These are phyloP conservation scores for Drosophila quinaria DNA, from an alignment of 2,888 invertebrate genomes.

Conservation along the genomic window DNA sequence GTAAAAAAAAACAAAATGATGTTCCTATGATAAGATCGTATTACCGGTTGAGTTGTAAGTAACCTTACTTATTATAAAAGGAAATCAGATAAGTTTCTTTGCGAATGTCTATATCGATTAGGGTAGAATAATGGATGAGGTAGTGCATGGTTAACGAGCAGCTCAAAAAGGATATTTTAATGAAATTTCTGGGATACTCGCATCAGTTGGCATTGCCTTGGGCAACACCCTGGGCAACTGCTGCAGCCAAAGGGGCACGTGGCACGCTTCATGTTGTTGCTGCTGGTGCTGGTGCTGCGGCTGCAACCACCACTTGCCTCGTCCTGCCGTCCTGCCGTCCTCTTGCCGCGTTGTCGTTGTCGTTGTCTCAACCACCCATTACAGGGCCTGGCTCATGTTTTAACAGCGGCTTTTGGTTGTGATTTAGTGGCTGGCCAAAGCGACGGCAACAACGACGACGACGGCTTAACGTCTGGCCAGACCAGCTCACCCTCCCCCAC, in stretches of 20 bases:
- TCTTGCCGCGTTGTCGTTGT: not conserved
- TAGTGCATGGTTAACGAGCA: constrained; percentile 35
- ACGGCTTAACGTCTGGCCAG: constrained; percentile 72
- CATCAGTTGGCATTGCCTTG: constrained; percentile 42
- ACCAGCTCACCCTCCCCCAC: constrained; percentile 36
- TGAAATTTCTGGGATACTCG: constrained; percentile 31
- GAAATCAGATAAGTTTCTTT: constrained; percentile 12
- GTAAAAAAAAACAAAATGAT: not conserved
- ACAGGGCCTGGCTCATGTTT: constrained; percentile 69
- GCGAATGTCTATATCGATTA: constrained; percentile 34
- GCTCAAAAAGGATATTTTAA: constrained; percentile 33
- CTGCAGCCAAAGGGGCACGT: constrained; percentile 3
- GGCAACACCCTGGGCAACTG: constrained; percentile 17
- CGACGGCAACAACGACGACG: constrained; percentile 35
- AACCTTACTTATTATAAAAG: not conserved
- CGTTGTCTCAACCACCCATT: constrained; percentile 58
- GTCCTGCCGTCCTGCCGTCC: not conserved
- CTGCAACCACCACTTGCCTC: constrained; percentile 52
- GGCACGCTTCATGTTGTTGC: constrained; percentile 32
- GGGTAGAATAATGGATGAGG: constrained; percentile 28
- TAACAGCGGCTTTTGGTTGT: constrained; percentile 82
- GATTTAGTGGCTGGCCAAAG: constrained; percentile 76
- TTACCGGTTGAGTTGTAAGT: constrained; percentile 5
- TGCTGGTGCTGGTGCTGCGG: constrained; percentile 11
- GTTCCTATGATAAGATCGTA: constrained; percentile 10